phyloP scores from a whole-genome alignment of 2,888 invertebrate genomes.

The Cactoblastis cactorum region DNA sequence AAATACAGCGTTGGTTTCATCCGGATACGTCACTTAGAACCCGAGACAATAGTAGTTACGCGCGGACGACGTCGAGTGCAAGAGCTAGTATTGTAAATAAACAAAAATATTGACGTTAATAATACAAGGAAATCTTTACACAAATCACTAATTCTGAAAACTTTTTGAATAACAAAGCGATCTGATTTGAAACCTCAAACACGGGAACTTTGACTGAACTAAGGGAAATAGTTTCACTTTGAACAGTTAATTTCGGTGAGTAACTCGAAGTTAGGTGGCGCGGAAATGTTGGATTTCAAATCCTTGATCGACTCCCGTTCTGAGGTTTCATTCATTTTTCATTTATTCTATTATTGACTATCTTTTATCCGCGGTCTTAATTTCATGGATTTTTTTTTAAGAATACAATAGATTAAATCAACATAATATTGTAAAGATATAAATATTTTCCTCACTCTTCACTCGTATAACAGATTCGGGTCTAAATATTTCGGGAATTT shows the following conservation, averaged over 20 bases:
- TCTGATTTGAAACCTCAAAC: neutral
- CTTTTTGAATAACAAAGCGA: neutral
- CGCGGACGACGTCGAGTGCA: too few relatives aligned
- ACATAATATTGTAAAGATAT: too few relatives aligned
- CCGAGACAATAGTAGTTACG: too few relatives aligned
- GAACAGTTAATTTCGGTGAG: conserved; percentile 1
- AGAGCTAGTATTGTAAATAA: too few relatives aligned
- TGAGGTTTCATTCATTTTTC: neutral
- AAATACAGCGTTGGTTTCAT: too few relatives aligned
- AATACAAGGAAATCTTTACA: neutral
- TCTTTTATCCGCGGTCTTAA: too few relatives aligned
- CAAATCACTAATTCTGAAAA: neutral
- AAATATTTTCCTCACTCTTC: neutral
- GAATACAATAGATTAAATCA: too few relatives aligned
- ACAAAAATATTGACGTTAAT: too few relatives aligned
- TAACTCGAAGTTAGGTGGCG: neutral
- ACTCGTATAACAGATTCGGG: neutral
- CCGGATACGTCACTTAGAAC: too few relatives aligned
- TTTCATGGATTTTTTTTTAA: too few relatives aligned
- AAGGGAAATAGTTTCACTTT: neutral
- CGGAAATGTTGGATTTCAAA: neutral
- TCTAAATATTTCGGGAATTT: neutral
- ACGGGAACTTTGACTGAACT: neutral
- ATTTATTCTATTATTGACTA: too few relatives aligned
- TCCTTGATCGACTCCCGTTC: neutral